Percentiles rank a stretch among this genome's conserved stretches.
phyloP scores from a whole-genome alignment of 2,888 invertebrate genomes.

The Didymodactylos carnosus region DNA sequence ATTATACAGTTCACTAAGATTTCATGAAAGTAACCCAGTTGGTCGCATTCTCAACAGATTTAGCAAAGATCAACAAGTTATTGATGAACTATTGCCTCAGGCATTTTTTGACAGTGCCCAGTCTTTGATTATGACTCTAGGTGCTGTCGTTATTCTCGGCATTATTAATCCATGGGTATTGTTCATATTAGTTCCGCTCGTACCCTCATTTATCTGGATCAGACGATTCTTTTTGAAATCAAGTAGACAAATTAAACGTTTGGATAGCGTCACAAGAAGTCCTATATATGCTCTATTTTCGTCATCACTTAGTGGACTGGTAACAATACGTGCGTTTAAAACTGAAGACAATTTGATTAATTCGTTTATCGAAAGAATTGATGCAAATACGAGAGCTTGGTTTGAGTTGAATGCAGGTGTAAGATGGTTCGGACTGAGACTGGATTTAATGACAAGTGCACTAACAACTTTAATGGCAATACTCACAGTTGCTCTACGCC shows the following conservation, averaged over 20 bases:
- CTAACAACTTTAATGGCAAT: neutral
- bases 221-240: constrained; percentile 43
- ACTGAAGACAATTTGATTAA: constrained; percentile 54
- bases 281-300: constrained; percentile 85
- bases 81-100: constrained; percentile 34
- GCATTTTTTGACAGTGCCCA: constrained; percentile 17
- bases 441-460: constrained; percentile 45
- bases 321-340: constrained; percentile 69
- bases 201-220: constrained; percentile 52
- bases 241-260: constrained; percentile 1
- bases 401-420: constrained; percentile 68
- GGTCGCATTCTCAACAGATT: constrained; percentile 58
- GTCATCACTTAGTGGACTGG: constrained; percentile 66
- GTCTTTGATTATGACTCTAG: constrained; percentile 46
- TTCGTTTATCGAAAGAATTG: constrained; percentile 36
- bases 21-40: constrained; percentile 7
- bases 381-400: constrained; percentile 71
- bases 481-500: neutral
- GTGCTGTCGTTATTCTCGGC: constrained; percentile 47
- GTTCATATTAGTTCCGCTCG: constrained; percentile 44
- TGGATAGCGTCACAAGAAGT: constrained; percentile 49
- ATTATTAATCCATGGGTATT: constrained; percentile 47
- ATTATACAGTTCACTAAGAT: constrained; percentile 1
- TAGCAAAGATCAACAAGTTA: constrained; percentile 59
- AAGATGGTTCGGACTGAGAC: constrained; percentile 75